Evolutionary conservation across 1,140 invertebrate species (phyloP).

Genomic region (Polypedilum pembai): DNA sequence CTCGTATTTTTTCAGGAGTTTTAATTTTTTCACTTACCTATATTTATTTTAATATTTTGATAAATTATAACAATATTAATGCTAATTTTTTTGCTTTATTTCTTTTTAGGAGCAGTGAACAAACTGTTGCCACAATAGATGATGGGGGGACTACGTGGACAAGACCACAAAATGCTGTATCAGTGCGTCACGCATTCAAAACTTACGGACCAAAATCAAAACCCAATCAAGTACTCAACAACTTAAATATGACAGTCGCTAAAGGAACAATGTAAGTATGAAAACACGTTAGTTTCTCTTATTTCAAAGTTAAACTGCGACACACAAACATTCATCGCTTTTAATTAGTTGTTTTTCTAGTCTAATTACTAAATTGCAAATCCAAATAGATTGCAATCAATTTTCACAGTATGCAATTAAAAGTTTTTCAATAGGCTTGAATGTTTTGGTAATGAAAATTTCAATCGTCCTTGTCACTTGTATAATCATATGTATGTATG

Average conservation of each 20-base stretch:
- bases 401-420: background rate
- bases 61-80: background rate
- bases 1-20: background rate
- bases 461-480: background rate
- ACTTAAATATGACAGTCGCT: slow-evolving; percentile 82
- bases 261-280: slow-evolving; percentile 83
- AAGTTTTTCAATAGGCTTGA: too few relatives aligned
- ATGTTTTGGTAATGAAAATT: background rate
- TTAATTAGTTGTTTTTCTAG: background rate
- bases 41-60: background rate
- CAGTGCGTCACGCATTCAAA: slow-evolving; percentile 76
- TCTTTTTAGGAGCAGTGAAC: slow-evolving; percentile 29
- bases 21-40: background rate
- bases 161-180: slow-evolving; percentile 68
- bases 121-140: slow-evolving; percentile 31
- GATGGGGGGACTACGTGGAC: slow-evolving; percentile 41
- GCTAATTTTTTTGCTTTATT: background rate
- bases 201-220: slow-evolving; percentile 76
- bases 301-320: background rate
- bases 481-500: background rate
- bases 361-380: background rate
- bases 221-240: slow-evolving; percentile 72
- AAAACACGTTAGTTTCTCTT: background rate
- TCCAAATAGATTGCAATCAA: slow-evolving; percentile 6
- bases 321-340: background rate